A percentile compares a stretch with the other conserved stretches of the same genome.
phyloP scores from a whole-genome alignment of 2,888 invertebrate genomes.

The Malacosoma neustria region DNA sequence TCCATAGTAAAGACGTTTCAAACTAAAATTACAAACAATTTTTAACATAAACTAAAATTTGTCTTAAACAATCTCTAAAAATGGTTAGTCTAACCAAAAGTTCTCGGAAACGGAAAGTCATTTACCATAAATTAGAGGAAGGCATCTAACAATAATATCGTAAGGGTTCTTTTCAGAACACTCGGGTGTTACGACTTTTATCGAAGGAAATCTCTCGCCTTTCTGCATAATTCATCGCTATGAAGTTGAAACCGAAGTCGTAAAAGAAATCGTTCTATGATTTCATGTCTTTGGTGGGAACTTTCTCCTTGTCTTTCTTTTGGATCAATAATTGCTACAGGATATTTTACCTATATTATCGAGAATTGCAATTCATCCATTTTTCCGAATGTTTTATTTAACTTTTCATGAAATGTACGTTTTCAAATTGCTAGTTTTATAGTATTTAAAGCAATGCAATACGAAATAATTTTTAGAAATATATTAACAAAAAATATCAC shows the following conservation, averaged over 20 bases:
- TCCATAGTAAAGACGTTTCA: no score
- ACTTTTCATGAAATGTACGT: no score
- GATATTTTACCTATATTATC: slow-evolving; percentile 31
- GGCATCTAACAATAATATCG: slow-evolving; percentile 24
- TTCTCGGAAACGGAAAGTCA: not conserved
- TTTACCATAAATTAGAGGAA: not conserved
- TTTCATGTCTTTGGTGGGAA: slow-evolving; percentile 68
- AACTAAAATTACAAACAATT: no score
- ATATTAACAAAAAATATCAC: no score
- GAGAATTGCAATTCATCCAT: slow-evolving; percentile 22
- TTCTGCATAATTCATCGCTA: slow-evolving; percentile 73
- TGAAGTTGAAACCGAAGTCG: slow-evolving; percentile 74
- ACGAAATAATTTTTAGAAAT: no score
- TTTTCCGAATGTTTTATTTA: not conserved
- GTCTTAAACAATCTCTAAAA: no score
- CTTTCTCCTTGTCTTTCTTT: slow-evolving; percentile 62
- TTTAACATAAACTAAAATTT: no score
- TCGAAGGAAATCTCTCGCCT: slow-evolving; percentile 70
- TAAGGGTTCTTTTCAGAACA: slow-evolving; percentile 62
- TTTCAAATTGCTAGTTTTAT: slow-evolving; percentile 25
- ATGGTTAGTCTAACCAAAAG: not conserved
- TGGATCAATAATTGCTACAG: slow-evolving; percentile 48
- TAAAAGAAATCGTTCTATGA: slow-evolving; percentile 75
- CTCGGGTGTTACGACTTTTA: slow-evolving; percentile 71
- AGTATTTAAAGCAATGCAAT: no score